Evolutionary conservation across 2,113 vertebrate species (phyloP), one percentile per base, ranked within the genome.

Genomic region (Melanostigma gelatinosum): DNA sequence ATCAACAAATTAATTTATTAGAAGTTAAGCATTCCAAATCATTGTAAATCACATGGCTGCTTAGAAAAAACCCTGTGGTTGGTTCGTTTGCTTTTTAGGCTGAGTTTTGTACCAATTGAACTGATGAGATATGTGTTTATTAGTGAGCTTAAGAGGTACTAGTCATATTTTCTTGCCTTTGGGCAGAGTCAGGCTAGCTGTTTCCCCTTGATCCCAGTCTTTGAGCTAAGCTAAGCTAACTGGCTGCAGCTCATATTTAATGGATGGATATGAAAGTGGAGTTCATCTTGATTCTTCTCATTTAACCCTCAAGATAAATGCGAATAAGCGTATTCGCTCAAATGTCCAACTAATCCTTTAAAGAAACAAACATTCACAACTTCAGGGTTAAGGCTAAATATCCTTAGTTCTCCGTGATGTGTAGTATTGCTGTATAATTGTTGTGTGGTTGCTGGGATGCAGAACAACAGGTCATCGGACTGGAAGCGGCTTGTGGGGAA

Each of bases 401-500:
- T 4, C 29, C 11, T 52, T 8, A 40, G 13, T 65, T 65, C 16
- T 55, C n/a, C 4, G 7, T 29, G 16, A 22, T 52, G 2, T 29
- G 18, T 27, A 72, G 15, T 27, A 2, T 63, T 81, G 9, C 54
- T 57, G 15, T 67, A 8, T 50, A 50, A 66, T 6, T 77, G 52
- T 7, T 85, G 50, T 89, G 20, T 88, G 34, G 1, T 83, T 82
- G n/a, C 24, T 83, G 15, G 10, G 7, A 34, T 71, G 2, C 90
- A 95, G 94, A 85, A 22, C 85, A 86, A 32, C 73, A 46, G 48
- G 63, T 22, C 6, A 8, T 61, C 10, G 42, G 79, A 29, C 74
- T 72, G 46, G 77, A 73, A 6, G 29, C 24, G 0, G 65, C 71
- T 7, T 96, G 95, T 78, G 87, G 83, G 2, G 88, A 92, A 57